These are phyloP conservation scores for Poicephalus gulielmi DNA, from an alignment of 2,113 vertebrate species.

Conservation along the genomic window DNA sequence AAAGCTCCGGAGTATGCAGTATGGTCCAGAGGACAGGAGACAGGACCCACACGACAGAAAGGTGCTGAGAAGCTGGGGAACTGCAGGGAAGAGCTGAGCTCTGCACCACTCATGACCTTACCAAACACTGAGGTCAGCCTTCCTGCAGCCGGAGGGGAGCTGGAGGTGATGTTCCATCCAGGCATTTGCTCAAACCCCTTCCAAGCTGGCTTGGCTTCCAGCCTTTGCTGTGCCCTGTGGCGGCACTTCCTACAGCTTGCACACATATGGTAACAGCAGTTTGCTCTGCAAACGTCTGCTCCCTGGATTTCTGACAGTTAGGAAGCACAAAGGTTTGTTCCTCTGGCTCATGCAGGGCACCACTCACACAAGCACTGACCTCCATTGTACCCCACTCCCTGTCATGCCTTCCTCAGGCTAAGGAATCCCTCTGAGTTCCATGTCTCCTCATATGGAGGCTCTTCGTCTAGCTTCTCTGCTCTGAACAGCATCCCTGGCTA, in stretches of 20 bases:
- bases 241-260: background rate
- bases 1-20: background rate
- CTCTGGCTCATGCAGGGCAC: background rate
- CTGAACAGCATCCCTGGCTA: background rate
- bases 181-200: background rate
- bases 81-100: background rate
- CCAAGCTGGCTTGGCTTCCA: background rate
- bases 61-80: background rate
- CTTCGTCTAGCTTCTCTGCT: background rate
- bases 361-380: background rate
- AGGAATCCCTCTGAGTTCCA: fast-evolving
- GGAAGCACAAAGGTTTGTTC: background rate
- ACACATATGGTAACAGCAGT: fast-evolving
- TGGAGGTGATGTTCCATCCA: background rate
- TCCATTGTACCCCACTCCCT: background rate
- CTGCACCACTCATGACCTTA: background rate
- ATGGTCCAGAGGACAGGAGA: too few species aligned
- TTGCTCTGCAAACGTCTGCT: background rate
- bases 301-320: background rate
- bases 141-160: background rate
- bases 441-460: fast-evolving
- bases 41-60: background rate
- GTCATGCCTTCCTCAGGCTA: too few species aligned
- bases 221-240: background rate
- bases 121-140: too few species aligned